Evolutionary conservation across 2,113 vertebrate genomes (phyloP), one percentile per base, ranked within the genome.

Genomic region (Cnemophilus loriae): DNA sequence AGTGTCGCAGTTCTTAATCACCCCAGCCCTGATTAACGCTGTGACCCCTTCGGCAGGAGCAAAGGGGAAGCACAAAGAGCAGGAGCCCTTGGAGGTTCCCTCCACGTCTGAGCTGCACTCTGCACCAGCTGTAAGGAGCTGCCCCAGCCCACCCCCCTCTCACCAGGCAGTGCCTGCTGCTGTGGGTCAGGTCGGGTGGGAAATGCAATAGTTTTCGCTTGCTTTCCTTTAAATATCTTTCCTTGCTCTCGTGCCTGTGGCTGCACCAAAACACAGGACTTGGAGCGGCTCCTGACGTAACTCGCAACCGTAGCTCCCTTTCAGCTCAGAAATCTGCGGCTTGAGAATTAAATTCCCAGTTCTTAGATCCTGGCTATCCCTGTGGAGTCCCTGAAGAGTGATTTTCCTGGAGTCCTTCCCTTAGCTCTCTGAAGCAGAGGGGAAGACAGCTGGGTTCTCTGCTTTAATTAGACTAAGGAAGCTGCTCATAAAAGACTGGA

Each of bases 391-490:
- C 75, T 49, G 24, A 84, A 67, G 52, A 90, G 33, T 35, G 59
- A 32, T 24, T 92, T 94, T 95, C 67, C 75, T 91, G 84, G 84
- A 94, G 71, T 65, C 63, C 47, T 93, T 94, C 89, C 61, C 65
- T 77, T 8, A 47, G 68, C 67, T 83, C 59, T 77, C 57, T 88
- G 87, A 92, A 91, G 87, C 44, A 79, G 55, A 91, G 47, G 55
- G 59, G 33, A 79, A 89, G 84, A 61, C 84, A 96, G 82, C 90
- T 94, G 71, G 19, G 24, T 87, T 84, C 92, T 85, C 67, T 68
- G 80, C 89, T 95, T 96, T 93, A 93, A 91, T 90, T 93, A 91
- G 82, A 59, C 50, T 15, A 2, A 65, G 55, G 71, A 63, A 85
- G 55, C 70, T 91, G 87, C 75, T 93, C 35, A 39, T 50, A 20